Evolutionary conservation across 37 sponge, comb jelly and placozoan genomes (phyloP), one percentile per base, ranked within the genome.

Genomic region (Haliclona indistincta): DNA sequence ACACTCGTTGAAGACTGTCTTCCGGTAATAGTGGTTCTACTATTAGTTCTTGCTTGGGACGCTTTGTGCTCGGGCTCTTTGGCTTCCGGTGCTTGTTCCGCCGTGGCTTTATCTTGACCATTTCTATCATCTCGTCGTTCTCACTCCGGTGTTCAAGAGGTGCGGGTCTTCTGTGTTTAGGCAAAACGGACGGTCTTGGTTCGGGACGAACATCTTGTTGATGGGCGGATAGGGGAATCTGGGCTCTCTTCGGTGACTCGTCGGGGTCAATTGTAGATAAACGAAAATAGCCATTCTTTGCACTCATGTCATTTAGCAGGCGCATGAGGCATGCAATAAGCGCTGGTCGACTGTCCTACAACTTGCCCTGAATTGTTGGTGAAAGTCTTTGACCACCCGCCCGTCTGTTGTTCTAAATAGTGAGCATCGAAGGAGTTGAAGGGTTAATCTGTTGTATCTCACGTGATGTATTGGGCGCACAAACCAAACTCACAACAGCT

Each of bases 1-100:
- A 79, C 54, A 91, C 79, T 51, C 87, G 73, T 34, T 83, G 92
- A 15, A 86, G 19, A 10, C 84, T 91, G 26, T 91, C 92, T 15
- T 80, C 92, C 38, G 68, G 68, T 42, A 62, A 74, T 37, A 91
- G 32, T 22, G 78, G 83, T 55, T 91, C 92, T 61, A 83, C 87
- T 10, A 85, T 73, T 17, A 72, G 17, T 34, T 35, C 35, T 6
- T 54, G 39, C 44, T 55, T 73, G 1, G 39, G 23, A 23, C 51
- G 38, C 30, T 79, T 35, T 19, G 54, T 69, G 3, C 54, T 56
- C 28, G 45, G 43, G 17, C 60, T 74, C 62, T 56, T 74, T 54
- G 43, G 20, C 15, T n/a, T 22, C 68, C 64, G 75, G 29, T 32
- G 45, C 45, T 0, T 78, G 56, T 63, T 65, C 44, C 1, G 33